Evolutionary conservation across 2,888 invertebrate genomes (phyloP).

Genomic region (Bombylius major): DNA sequence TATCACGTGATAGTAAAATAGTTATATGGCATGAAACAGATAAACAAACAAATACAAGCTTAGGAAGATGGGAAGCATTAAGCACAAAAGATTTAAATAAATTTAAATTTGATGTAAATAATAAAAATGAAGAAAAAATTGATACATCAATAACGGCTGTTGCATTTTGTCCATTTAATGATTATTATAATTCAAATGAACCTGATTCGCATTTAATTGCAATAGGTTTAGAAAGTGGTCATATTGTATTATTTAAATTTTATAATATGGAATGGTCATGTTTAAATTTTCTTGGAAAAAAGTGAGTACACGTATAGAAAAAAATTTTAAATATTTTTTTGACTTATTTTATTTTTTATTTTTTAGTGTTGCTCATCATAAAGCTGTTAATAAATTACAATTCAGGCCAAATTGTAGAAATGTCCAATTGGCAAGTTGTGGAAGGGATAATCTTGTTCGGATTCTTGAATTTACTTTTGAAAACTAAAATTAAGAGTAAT

Average conservation of each 20-base stretch:
- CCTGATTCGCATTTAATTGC: constrained; percentile 45
- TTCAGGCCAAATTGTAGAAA: constrained; percentile 47
- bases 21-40: constrained; percentile 23
- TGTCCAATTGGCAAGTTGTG: constrained; percentile 63
- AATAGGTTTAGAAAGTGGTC: constrained; percentile 58
- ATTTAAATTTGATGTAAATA: too few species aligned
- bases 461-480: constrained; percentile 33
- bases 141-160: constrained; percentile 66
- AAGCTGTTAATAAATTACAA: constrained; percentile 54
- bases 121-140: too few species aligned
- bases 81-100: constrained; percentile 39
- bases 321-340: background rate
- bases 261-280: constrained; percentile 37
- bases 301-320: constrained; percentile 35
- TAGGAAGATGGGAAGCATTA: constrained; percentile 40
- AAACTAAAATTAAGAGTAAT: too few species aligned
- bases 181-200: constrained; percentile 13
- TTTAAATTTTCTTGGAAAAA: constrained; percentile 41
- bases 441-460: constrained; percentile 57
- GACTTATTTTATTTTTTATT: constrained; percentile 10
- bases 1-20: constrained; percentile 79
- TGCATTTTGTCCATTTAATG: constrained; percentile 47
- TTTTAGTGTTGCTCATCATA: constrained; percentile 58
- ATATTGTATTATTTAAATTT: constrained; percentile 48
- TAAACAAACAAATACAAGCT: constrained; percentile 25